A percentile compares a stretch with the other conserved stretches of the same genome.
These are phyloP conservation scores for Tachina grossa DNA, from an alignment of 2,888 invertebrate species.

Conservation along the genomic window DNA sequence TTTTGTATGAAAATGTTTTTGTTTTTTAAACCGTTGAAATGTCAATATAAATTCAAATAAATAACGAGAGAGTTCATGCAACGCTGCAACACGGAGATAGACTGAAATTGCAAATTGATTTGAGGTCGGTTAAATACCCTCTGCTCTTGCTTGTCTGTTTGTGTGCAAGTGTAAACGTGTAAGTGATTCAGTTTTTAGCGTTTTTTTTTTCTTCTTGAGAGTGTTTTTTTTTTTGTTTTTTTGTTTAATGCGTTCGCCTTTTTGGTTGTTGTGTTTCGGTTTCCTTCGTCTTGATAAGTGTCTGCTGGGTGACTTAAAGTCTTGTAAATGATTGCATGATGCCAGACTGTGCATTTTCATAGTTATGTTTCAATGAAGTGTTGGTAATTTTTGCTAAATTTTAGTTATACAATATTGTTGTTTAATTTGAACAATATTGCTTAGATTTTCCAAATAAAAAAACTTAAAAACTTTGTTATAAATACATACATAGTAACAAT, in stretches of 20 bases:
- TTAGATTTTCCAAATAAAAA: no score
- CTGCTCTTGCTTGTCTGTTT: constrained; percentile 76
- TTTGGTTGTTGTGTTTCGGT: constrained; percentile 62
- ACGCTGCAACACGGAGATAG: constrained; percentile 83
- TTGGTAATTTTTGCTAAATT: constrained; percentile 33
- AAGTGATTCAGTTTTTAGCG: constrained; percentile 56
- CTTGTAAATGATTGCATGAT: constrained; percentile 72
- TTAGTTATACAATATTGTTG: background rate
- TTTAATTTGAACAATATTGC: no score
- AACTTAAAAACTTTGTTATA: no score
- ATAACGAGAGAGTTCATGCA: constrained; percentile 78
- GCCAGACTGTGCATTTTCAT: constrained; percentile 34
- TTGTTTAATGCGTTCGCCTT: constrained; percentile 64
- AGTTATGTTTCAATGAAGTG: constrained; percentile 1
- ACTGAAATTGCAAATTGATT: constrained; percentile 83
- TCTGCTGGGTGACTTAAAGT: constrained; percentile 64
- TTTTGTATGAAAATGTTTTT: constrained; percentile 46
- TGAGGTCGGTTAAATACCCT: constrained; percentile 83
- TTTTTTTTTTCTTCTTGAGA: constrained; percentile 34
- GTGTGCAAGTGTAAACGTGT: constrained; percentile 62
- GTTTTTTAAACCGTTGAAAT: constrained; percentile 54
- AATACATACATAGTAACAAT: no score
- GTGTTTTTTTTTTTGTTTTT: constrained; percentile 30
- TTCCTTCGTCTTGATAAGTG: constrained; percentile 68
- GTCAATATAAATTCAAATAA: constrained; percentile 40